Percentiles rank a stretch among this genome's conserved stretches.
These are phyloP conservation scores for Pipistrellus pygmaeus DNA, from an alignment of 2,797 vertebrate genomes.

Conservation along the genomic window DNA sequence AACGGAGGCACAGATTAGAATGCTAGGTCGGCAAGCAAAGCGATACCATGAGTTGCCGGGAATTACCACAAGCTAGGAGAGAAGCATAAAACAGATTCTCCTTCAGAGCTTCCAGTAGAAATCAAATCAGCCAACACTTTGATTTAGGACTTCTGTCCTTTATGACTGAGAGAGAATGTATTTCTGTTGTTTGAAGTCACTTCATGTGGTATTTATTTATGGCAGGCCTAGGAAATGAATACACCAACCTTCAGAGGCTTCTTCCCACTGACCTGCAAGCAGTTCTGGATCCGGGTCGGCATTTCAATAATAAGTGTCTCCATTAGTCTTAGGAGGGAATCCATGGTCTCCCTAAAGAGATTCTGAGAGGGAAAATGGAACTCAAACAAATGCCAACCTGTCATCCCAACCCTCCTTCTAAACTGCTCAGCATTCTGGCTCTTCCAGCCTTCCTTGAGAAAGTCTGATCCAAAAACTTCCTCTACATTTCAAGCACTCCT, in stretches of 20 bases:
- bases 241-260: background rate
- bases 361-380: conserved; percentile 1
- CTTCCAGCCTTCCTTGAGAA: background rate
- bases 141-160: background rate
- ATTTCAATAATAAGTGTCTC: conserved; percentile 26
- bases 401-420: no score
- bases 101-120: background rate
- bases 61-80: background rate
- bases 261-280: conserved; percentile 60
- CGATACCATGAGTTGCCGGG: no score
- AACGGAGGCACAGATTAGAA: background rate
- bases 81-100: background rate
- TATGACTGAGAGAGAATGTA: background rate
- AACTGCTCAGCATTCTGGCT: background rate
- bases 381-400: background rate
- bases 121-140: background rate
- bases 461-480: background rate
- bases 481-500: background rate
- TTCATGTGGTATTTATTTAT: background rate
- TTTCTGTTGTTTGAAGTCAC: background rate
- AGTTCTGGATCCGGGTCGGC: background rate
- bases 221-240: background rate
- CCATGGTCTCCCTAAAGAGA: conserved; percentile 1
- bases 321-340: conserved; percentile 30
- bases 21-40: background rate